phyloP scores from a whole-genome alignment of 2,797 vertebrate genomes.

The Novumbra hubbsi region DNA sequence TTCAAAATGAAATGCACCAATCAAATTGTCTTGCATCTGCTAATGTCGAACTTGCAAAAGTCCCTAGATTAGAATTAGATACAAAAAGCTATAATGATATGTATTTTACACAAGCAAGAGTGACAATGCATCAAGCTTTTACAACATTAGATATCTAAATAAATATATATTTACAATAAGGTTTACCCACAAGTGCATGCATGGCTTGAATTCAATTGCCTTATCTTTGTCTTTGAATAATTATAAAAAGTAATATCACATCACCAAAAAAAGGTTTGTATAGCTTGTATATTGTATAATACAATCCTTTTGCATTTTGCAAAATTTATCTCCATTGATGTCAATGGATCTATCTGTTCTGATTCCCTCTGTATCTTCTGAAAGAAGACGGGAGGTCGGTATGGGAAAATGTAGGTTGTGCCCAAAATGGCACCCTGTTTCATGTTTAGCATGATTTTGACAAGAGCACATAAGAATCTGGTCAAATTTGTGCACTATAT shows the following conservation, averaged over 20 bases:
- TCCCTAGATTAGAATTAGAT: slow-evolving; percentile 11
- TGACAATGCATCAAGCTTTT: slow-evolving; percentile 53
- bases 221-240: slow-evolving; percentile 69
- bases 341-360: slow-evolving; percentile 70
- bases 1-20: neutral
- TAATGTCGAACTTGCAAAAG: slow-evolving; percentile 9
- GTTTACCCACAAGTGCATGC: slow-evolving; percentile 70
- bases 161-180: slow-evolving; percentile 56
- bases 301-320: slow-evolving; percentile 76
- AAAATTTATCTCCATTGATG: slow-evolving; percentile 81
- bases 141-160: slow-evolving; percentile 43
- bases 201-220: slow-evolving; percentile 70
- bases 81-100: slow-evolving; percentile 25
- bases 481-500: neutral
- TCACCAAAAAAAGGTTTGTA: slow-evolving; percentile 55
- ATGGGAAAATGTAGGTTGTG: slow-evolving; percentile 8
- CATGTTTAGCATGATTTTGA: neutral
- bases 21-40: slow-evolving; percentile 12
- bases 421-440: neutral
- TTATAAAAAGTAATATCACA: slow-evolving; percentile 37
- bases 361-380: slow-evolving; percentile 60
- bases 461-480: neutral
- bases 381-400: slow-evolving; percentile 57
- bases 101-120: slow-evolving; percentile 50
- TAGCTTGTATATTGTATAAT: slow-evolving; percentile 61